Percentiles rank a stretch among this genome's conserved stretches.
These are phyloP conservation scores for Sphinx pinastri DNA, from an alignment of 2,888 invertebrate species.

Conservation along the genomic window DNA sequence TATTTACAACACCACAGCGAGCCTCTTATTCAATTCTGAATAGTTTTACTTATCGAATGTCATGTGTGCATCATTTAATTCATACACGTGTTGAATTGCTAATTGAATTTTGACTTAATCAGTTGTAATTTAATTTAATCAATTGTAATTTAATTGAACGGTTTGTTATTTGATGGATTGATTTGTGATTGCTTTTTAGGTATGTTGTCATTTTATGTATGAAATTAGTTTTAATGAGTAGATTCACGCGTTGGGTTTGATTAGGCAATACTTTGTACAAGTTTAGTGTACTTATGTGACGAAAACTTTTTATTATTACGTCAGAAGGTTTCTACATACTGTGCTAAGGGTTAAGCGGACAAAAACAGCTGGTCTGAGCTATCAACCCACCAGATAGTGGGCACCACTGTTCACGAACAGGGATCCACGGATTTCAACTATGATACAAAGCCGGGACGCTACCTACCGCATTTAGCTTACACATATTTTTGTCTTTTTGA, in stretches of 20 bases:
- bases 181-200: not conserved
- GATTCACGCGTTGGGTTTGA: not conserved
- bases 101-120: slow-evolving; percentile 1
- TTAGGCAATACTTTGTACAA: not conserved
- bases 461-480: too few relatives aligned
- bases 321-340: too few relatives aligned
- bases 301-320: not conserved
- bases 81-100: not conserved
- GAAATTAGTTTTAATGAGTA: not conserved
- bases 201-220: not conserved
- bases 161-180: slow-evolving; percentile 1
- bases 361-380: too few relatives aligned
- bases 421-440: too few relatives aligned
- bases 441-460: too few relatives aligned
- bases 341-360: too few relatives aligned
- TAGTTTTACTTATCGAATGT: not conserved
- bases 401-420: too few relatives aligned
- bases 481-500: too few relatives aligned
- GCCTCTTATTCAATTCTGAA: not conserved
- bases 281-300: not conserved
- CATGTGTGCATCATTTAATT: slow-evolving; percentile 12
- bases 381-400: too few relatives aligned
- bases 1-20: not conserved
- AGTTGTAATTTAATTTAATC: slow-evolving; percentile 6
- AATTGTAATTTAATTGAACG: slow-evolving; percentile 23